Conservation (phyloP, 2,888 invertebrate genomes). For the Leucoptera coffeella region DNA sequence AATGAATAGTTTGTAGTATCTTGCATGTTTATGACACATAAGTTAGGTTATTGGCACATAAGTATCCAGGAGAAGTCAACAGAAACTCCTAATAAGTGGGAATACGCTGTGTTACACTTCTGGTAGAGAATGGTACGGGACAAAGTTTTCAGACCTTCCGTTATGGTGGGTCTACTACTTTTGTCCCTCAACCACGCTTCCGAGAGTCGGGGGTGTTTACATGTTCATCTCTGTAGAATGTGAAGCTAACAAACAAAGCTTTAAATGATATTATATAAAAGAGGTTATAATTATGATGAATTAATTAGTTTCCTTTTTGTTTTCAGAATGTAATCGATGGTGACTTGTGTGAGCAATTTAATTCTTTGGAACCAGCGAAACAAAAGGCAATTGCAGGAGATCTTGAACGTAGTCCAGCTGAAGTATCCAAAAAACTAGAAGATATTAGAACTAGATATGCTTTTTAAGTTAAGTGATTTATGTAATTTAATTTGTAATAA, state of each 20-base stretch:
- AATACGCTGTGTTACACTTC: constrained; percentile 40
- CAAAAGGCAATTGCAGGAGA: constrained; percentile 94
- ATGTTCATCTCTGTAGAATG: constrained; percentile 27
- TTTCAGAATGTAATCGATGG: constrained; percentile 95
- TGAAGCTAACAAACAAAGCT: constrained; percentile 41
- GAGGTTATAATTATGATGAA: too few relatives aligned
- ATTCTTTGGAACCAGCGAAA: constrained; percentile 87
- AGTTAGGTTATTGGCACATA: too few relatives aligned
- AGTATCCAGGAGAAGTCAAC: constrained; percentile 39
- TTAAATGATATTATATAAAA: too few relatives aligned
- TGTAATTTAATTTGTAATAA: neutral
- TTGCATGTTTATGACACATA: too few relatives aligned
- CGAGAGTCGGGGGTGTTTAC: constrained; percentile 32
- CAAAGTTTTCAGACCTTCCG: constrained; percentile 15
- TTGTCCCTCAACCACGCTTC: constrained; percentile 17
- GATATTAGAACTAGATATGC: constrained; percentile 98
- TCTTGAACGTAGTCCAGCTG: constrained; percentile 90
- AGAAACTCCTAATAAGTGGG: constrained; percentile 12
- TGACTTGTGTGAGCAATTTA: constrained; percentile 98
- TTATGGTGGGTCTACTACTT: constrained; percentile 18
- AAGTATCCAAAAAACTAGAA: constrained; percentile 97
- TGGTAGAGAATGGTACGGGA: constrained; percentile 26
- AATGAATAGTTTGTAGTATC: too few relatives aligned
- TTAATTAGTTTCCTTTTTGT: constrained; percentile 12
- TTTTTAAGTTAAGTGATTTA: constrained; percentile 60